These are phyloP conservation scores for Craterocephalus amniculus DNA, from an alignment of 2,797 vertebrate species.

Conservation along the genomic window DNA sequence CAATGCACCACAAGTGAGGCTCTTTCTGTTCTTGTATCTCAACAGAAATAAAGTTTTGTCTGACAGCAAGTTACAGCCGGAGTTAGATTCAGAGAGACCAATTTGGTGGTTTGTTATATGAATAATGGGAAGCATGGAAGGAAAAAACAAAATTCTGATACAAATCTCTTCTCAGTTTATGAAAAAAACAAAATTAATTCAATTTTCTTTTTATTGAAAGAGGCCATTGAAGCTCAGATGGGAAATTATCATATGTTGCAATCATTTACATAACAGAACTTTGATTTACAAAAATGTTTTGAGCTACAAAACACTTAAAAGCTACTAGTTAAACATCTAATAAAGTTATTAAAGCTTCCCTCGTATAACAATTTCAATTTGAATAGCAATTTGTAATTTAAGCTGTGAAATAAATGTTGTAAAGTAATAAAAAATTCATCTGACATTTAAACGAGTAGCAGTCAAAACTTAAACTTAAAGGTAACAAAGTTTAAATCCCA, in stretches of 20 bases:
- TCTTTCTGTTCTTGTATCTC: background rate
- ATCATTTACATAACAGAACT: background rate
- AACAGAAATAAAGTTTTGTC: background rate
- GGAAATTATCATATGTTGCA: background rate
- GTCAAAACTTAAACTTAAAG: background rate
- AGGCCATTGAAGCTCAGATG: too few relatives aligned
- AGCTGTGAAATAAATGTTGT: background rate
- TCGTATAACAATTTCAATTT: background rate
- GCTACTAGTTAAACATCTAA: background rate
- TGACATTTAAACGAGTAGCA: background rate
- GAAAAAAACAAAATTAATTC: too few relatives aligned
- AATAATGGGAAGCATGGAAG: background rate
- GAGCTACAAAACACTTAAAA: background rate
- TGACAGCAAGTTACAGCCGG: background rate
- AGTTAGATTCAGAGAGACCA: background rate
- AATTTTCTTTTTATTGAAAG: too few relatives aligned
- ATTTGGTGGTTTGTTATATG: background rate
- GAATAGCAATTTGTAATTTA: background rate
- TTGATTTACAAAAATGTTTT: too few relatives aligned
- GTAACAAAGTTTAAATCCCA: background rate
- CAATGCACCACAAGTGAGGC: constrained; percentile 89
- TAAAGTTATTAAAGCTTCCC: background rate
- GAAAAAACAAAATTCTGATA: background rate
- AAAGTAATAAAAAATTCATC: background rate
- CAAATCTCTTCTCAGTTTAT: too few relatives aligned